Conservation (phyloP, 2,888 invertebrate species). For the Lepetodrilus schrolli region DNA sequence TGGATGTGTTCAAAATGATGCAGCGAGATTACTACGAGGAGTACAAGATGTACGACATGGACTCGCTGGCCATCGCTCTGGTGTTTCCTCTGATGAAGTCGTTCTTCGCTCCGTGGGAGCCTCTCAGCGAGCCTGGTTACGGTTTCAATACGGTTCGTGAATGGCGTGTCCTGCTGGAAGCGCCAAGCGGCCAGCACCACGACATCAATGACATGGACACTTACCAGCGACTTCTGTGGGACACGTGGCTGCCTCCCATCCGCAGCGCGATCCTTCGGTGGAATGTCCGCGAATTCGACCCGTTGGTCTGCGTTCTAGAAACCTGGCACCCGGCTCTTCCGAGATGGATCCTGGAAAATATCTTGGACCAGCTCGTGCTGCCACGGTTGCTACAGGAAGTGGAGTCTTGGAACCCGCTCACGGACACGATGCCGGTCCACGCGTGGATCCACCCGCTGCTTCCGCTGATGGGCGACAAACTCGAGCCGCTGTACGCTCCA, state of each 20-base stretch:
- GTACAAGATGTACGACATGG: conserved; percentile 89
- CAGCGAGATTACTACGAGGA: conserved; percentile 74
- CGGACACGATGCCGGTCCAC: conserved; percentile 95
- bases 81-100: conserved; percentile 89
- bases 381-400: conserved; percentile 83
- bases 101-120: conserved; percentile 83
- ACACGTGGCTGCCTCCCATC: conserved; percentile 90
- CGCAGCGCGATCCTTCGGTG: conserved; percentile 84
- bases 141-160: conserved; percentile 74
- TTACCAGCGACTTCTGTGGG: conserved; percentile 90
- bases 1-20: conserved; percentile 64
- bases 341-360: conserved; percentile 86
- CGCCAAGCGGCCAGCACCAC: conserved; percentile 54
- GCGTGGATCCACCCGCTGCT: conserved; percentile 99
- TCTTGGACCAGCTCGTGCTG: conserved; percentile 87
- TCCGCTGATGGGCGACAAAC: conserved; percentile 82
- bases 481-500: conserved; percentile 85
- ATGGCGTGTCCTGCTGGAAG: conserved; percentile 75
- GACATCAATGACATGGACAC: conserved; percentile 77
- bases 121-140: conserved; percentile 78
- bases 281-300: conserved; percentile 87
- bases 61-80: conserved; percentile 87
- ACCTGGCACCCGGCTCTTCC: conserved; percentile 88
- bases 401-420: conserved; percentile 92
- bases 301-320: conserved; percentile 86